Percentiles rank a stretch among this genome's conserved stretches.
Conservation (phyloP, 1,140 invertebrate genomes). For the Drosophila asahinai region DNA sequence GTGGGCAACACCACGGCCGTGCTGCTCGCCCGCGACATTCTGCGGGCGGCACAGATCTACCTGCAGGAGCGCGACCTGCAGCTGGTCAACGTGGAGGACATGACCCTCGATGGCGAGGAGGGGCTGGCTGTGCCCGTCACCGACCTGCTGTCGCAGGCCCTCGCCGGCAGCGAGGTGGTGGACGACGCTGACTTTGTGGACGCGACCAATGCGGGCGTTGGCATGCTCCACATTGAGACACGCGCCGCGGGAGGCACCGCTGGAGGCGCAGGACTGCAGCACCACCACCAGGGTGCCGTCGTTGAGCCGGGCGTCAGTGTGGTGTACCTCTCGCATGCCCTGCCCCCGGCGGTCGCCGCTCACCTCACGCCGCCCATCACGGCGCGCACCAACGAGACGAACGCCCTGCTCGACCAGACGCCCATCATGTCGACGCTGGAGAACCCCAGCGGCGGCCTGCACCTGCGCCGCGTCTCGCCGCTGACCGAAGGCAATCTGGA, state of each 20-base stretch:
- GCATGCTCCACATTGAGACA: constrained; percentile 71
- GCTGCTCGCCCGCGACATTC: constrained; percentile 55
- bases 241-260: neutral
- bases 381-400: constrained; percentile 87
- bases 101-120: constrained; percentile 40
- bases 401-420: constrained; percentile 89
- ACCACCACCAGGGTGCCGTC: neutral
- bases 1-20: constrained; percentile 27
- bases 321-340: constrained; percentile 30
- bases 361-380: constrained; percentile 70
- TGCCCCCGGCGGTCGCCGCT: constrained; percentile 29
- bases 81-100: constrained; percentile 63
- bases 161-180: constrained; percentile 84
- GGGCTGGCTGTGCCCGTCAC: constrained; percentile 7
- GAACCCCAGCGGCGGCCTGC: constrained; percentile 85
- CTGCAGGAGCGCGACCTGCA: constrained; percentile 67
- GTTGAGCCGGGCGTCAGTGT: constrained; percentile 11
- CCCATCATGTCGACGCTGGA: constrained; percentile 92
- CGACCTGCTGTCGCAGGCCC: constrained; percentile 91
- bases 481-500: constrained; percentile 84
- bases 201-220: constrained; percentile 48
- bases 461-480: constrained; percentile 47
- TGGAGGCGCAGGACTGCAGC: neutral
- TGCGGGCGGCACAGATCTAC: constrained; percentile 66
- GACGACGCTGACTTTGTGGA: constrained; percentile 31